These are phyloP conservation scores for Rhynchonycteris naso DNA, from an alignment of 2,797 vertebrate genomes.

Conservation along the genomic window DNA sequence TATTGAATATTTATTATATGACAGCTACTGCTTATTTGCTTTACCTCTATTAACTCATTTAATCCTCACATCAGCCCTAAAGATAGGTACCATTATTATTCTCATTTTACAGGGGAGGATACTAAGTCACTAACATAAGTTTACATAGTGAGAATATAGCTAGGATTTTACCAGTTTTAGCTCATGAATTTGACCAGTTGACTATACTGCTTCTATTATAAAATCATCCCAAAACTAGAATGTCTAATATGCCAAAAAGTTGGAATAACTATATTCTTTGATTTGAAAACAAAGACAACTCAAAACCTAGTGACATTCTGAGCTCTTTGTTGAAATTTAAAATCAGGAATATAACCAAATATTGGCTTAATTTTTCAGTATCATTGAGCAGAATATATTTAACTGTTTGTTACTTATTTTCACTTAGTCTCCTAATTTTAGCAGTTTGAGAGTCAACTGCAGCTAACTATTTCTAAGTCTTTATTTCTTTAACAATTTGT, in stretches of 20 bases:
- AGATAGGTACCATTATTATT: not conserved
- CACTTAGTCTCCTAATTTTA: not conserved
- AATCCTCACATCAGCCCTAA: not conserved
- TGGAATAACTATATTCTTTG: not conserved
- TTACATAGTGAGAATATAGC: not conserved
- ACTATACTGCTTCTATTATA: not conserved
- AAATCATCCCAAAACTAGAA: not conserved
- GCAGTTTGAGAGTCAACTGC: not conserved
- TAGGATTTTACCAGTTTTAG: not conserved
- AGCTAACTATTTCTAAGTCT: not conserved
- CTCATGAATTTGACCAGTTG: not conserved
- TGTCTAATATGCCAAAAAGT: not conserved
- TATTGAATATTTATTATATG: not conserved
- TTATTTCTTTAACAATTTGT: constrained; percentile 25
- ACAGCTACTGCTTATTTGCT: not conserved
- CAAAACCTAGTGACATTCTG: constrained; percentile 29
- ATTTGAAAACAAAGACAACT: not conserved
- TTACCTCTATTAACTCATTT: not conserved
- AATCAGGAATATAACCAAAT: not conserved
- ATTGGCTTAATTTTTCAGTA: not conserved
- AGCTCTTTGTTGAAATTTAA: constrained; percentile 5
- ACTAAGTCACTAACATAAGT: not conserved
- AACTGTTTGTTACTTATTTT: constrained; percentile 26
- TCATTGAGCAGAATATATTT: not conserved
- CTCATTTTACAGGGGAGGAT: not conserved